Base-by-base conservation (phyloP, 2,888 invertebrate genomes). In the Allacma fusca region DNA sequence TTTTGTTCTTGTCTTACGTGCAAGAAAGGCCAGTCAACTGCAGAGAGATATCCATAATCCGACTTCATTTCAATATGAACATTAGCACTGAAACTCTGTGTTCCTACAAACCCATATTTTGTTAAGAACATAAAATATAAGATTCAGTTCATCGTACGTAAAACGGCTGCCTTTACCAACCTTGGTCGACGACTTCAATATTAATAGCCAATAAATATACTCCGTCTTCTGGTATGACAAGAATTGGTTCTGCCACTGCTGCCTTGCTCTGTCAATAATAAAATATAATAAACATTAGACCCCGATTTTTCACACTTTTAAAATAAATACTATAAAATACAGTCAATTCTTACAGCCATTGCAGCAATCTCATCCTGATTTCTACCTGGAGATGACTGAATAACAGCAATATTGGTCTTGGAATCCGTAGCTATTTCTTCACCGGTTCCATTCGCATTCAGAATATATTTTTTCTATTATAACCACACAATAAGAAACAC, bases 11-110 rank as follows among this genome's bases (percentile, higher is more conserved):
- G n/a, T n/a, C n/a, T 89, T 87, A 93, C 93, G 81, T 93, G 92
- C 80, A 96, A 87, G 5, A 96, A 88, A 0, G 96, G 96, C 92
- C 93, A 96, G 86, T 96, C 95, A 0, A 92, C 92, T 7, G 96
- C 96, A 0, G 95, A 95, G 64, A 97, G 89, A 86, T 93, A 96
- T 0, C 96, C 95, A 85, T 93, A 90, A 0, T 91, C 90, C 43
- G 92, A 91, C 80, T 90, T 88, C 90, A 95, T 93, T 86, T 93
- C 91, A 23, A 95, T 88, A 72, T 90, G 90, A 0, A 92, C 89
- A 0, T 89, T 88, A 0, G 91, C 90, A 59, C 0, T 84, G 82
- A 65, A 87, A 40, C 81, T 80, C 43, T 81, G 59, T 5, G 81
- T 79, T 72, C 80, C 81, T n/a, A 24, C 64, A 21, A 24, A 28